A percentile compares a stretch with the other conserved stretches of the same genome.
Conservation (phyloP, 2,888 invertebrate genomes). For the Hybos culiciformis region DNA sequence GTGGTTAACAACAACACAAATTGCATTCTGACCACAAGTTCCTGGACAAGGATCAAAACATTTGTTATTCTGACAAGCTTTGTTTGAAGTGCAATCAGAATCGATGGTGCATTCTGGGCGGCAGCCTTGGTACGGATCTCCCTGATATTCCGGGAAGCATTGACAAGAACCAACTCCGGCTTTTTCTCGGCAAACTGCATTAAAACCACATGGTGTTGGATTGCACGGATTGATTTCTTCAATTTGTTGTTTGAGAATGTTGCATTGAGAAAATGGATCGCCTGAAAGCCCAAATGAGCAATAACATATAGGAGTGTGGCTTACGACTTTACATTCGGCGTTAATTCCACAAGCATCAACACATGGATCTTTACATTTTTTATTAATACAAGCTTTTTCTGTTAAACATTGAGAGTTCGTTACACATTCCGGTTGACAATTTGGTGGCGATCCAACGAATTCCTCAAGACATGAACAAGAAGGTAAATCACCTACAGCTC, state of each 20-base stretch:
- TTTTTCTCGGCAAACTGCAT: conserved; percentile 56
- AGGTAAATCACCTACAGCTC: conserved; percentile 49
- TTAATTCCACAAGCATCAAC: conserved; percentile 55
- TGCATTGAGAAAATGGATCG: conserved; percentile 61
- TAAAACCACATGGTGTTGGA: conserved; percentile 51
- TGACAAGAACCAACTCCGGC: conserved; percentile 52
- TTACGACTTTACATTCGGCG: conserved; percentile 60
- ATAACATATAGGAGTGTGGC: conserved; percentile 58
- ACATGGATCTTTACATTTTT: conserved; percentile 65
- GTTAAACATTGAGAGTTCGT: conserved; percentile 60
- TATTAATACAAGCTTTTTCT: conserved; percentile 57
- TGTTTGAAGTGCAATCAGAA: conserved; percentile 56
- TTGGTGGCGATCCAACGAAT: conserved; percentile 56
- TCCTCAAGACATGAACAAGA: conserved; percentile 60
- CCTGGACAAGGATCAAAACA: conserved; percentile 70
- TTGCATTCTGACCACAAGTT: conserved; percentile 59
- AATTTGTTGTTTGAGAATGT: conserved; percentile 25
- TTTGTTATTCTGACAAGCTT: conserved; percentile 57
- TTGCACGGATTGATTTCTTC: conserved; percentile 44
- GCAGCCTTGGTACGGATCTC: conserved; percentile 66
- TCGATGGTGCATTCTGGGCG: conserved; percentile 60
- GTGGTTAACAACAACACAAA: conserved; percentile 61
- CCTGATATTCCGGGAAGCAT: conserved; percentile 57
- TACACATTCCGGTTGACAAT: conserved; percentile 67
- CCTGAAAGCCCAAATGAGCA: conserved; percentile 55